phyloP scores from a whole-genome alignment of 1,140 invertebrate species.

The Zophobas morio region DNA sequence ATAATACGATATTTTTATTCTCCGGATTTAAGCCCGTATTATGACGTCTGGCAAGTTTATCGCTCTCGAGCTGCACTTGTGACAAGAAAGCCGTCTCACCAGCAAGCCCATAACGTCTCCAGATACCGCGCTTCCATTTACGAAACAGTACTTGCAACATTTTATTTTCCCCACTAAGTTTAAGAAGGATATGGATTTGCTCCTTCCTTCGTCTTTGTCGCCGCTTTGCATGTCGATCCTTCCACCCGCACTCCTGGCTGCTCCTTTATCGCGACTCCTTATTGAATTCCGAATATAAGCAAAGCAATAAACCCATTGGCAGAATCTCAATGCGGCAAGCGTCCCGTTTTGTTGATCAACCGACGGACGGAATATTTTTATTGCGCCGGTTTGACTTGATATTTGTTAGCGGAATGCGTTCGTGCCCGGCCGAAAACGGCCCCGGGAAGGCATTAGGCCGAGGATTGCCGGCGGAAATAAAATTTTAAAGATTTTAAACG shows the following conservation, averaged over 20 bases:
- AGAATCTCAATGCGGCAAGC: conserved; percentile 61
- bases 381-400: conserved; percentile 47
- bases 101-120: conserved; percentile 2
- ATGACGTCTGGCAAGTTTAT: conserved; percentile 26
- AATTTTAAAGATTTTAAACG: too few relatives aligned
- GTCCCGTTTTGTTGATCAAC: conserved; percentile 60
- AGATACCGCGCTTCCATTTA: conserved; percentile 3
- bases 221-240: conserved; percentile 48
- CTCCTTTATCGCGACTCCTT: conserved; percentile 60
- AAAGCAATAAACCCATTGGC: conserved; percentile 65
- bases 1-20: conserved; percentile 19
- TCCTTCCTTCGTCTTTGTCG: conserved; percentile 38
- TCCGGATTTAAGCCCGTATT: conserved; percentile 2
- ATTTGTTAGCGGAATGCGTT: conserved; percentile 40
- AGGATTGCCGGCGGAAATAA: too few relatives aligned
- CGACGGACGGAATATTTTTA: conserved; percentile 54
- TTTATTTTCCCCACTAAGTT: conserved; percentile 16
- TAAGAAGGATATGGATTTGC: conserved; percentile 46
- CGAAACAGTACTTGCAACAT: conserved; percentile 30
- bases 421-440: conserved; percentile 5
- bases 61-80: conserved; percentile 15
- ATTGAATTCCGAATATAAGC: conserved; percentile 65
- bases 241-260: conserved; percentile 46
- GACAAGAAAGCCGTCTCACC: conserved; percentile 1
- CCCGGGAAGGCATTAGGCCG: too few relatives aligned